Base-by-base conservation (phyloP, 2,113 vertebrate genomes). In the Gasterosteus aculeatus region DNA sequence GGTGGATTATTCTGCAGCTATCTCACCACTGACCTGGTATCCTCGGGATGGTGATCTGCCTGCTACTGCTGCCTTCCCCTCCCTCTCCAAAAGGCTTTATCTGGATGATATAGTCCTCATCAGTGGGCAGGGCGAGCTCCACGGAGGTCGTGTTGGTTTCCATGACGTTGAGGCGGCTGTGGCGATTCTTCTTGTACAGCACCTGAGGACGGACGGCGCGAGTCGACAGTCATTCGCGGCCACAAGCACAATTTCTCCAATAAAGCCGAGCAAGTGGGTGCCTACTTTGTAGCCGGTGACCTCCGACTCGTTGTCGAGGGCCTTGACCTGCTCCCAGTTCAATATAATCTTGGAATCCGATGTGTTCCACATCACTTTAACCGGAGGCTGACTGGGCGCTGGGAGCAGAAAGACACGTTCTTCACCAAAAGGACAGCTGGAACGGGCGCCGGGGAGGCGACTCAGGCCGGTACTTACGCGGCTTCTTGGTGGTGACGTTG, bases 311-410 rank as follows among this genome's bases (percentile, higher is more conserved):
- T 99, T 98, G 89, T 98, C 97, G 92, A 97, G 90, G 1, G 98
- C 97, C 85, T 96, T 99, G 88, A 99, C 98, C 84, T 96, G 97
- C 92, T 99, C 98, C 98, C 98, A 99, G 92, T 97, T 98, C 80
- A 99, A 84, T 79, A 98, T 95, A 72, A 99, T 97, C 93, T 98
- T 99, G 87, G 98, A 98, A 93, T 99, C 95, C 0, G 95, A 97
- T 0, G 97, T 95, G 82, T 98, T 99, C 98, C 98, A 99, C 85
- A 96, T 95, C 70, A 99, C 95, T 92, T 99, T 99, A 86, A 93
- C 94, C 0, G 98, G 98, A 3, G 97, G 96, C 78, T 98, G 98
- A 75, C 97, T 99, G 0, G 98, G 98, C 5, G 97, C 98, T 99
- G 18, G 38, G 85, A 69, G 47, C 59, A 56, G 35, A 86, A 62